phyloP scores from a whole-genome alignment of 2,888 invertebrate genomes.

The Callimorpha dominula region DNA sequence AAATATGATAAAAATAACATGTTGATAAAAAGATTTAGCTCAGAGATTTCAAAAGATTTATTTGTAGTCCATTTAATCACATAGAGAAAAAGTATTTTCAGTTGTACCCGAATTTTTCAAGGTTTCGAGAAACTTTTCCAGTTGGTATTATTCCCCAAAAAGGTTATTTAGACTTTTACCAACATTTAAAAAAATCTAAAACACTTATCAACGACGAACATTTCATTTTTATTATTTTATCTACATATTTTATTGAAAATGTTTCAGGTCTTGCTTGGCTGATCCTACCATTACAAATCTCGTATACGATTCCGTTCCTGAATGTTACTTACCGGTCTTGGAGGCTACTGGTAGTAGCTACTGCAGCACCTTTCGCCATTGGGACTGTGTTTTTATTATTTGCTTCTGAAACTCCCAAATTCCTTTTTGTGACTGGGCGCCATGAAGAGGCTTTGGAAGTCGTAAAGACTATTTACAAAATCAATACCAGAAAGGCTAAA shows the following conservation, averaged over 20 bases:
- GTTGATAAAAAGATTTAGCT: too few relatives aligned
- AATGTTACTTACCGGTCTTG: constrained; percentile 89
- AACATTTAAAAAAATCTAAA: too few relatives aligned
- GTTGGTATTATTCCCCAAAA: neutral
- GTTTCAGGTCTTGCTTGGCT: constrained; percentile 89
- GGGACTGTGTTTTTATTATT: constrained; percentile 86
- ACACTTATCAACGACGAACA: neutral
- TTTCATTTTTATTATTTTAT: neutral
- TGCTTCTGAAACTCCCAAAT: constrained; percentile 94
- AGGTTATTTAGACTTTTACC: too few relatives aligned
- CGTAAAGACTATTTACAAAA: constrained; percentile 70
- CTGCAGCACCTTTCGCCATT: constrained; percentile 88
- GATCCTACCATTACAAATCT: constrained; percentile 88
- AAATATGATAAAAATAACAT: too few relatives aligned
- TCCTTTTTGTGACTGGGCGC: constrained; percentile 88
- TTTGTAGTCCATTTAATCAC: too few relatives aligned
- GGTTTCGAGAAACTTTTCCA: neutral
- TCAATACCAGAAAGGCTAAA: constrained; percentile 63
- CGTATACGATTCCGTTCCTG: constrained; percentile 74
- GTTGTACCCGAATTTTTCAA: too few relatives aligned
- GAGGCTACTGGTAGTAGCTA: constrained; percentile 90
- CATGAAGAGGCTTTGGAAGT: constrained; percentile 86
- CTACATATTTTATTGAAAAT: neutral
- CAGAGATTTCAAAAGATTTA: too few relatives aligned
- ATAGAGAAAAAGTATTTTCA: too few relatives aligned